Evolutionary conservation across 1,140 invertebrate genomes (phyloP), one percentile per base, ranked within the genome.

Genomic region (Leptoteleia sp.): DNA sequence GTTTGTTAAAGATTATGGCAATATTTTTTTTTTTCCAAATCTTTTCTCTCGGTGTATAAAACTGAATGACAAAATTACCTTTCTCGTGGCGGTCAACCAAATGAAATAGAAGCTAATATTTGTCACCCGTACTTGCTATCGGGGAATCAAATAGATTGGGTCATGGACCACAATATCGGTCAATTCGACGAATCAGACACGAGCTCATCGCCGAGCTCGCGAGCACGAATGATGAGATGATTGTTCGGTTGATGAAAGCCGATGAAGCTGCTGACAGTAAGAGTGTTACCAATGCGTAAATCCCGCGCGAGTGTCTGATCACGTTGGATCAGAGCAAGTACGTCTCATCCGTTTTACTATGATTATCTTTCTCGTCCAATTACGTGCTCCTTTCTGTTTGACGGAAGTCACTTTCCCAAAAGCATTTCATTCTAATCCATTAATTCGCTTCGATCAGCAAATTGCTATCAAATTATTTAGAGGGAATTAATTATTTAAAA

Each of bases 201-300:
- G 59, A 80, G 73, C 64, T 76, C 40, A 25, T 42, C 48, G 45
- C 31, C 50, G 47, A 43, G 50, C 68, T 76, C 73, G 70, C 73
- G 68, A 75, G 64, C 35, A 52, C 79, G 64, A 33, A 80, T 86
- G 85, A 87, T 87, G 82, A 84, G 79, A 87, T 87, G 86, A 87
- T 87, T 87, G 85, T 83, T 83, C 59, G 70, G 81, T 80, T 87
- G 84, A 87, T 87, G 82, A 85, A 86, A 84, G 80, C 80, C 84
- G 85, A 87, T 87, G 81, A 77, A 85, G 81, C 72, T 83, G 78
- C 79, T 80, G 73, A 73, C 73, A 76, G 73, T 79, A 68, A 79
- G 76, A 78, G 76, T 68, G 62, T 37, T 73, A 57, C 68, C 68
- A 68, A 79, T 67, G 67, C 48, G 77, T 82, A 80, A 81, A 81